Conservation (phyloP, 1,140 invertebrate genomes). For the Amphibalanus amphitrite region DNA sequence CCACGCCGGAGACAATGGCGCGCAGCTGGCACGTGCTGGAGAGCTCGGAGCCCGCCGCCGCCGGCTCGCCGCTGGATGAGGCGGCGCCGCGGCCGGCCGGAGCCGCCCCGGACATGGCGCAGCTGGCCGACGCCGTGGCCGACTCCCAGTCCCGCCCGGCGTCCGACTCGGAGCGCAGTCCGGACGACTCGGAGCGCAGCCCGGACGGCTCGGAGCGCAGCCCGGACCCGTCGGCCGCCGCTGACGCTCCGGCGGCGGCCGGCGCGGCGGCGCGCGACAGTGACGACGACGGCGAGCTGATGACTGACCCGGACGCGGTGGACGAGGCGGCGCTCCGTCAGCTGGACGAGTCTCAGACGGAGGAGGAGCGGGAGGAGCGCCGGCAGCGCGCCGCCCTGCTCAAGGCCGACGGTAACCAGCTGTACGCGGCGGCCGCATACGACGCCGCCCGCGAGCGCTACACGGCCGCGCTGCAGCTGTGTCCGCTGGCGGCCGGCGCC, state of each 20-base stretch:
- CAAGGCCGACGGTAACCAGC: background rate
- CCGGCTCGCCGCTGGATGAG: too few species aligned
- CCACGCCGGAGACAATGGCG: too few species aligned
- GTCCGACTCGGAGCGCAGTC: too few species aligned
- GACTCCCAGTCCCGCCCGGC: too few species aligned
- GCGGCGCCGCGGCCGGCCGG: too few species aligned
- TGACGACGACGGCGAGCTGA: background rate
- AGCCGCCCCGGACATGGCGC: too few species aligned
- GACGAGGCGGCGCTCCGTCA: background rate
- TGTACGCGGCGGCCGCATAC: background rate
- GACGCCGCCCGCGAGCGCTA: background rate
- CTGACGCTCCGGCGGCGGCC: too few species aligned
- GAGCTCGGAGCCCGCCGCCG: too few species aligned
- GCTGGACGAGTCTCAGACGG: background rate
- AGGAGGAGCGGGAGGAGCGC: background rate
- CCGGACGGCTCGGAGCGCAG: too few species aligned
- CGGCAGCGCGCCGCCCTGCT: background rate
- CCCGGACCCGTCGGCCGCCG: too few species aligned
- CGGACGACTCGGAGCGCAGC: too few species aligned
- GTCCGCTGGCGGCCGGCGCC: background rate
- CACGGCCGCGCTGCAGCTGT: background rate
- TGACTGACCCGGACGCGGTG: background rate
- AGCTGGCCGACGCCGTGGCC: too few species aligned
- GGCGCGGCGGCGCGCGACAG: background rate
- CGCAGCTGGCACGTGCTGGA: background rate